Evolutionary conservation across 1,140 invertebrate species (phyloP), one percentile per base, ranked within the genome.

Genomic region (Archegozetes longisetosus): DNA sequence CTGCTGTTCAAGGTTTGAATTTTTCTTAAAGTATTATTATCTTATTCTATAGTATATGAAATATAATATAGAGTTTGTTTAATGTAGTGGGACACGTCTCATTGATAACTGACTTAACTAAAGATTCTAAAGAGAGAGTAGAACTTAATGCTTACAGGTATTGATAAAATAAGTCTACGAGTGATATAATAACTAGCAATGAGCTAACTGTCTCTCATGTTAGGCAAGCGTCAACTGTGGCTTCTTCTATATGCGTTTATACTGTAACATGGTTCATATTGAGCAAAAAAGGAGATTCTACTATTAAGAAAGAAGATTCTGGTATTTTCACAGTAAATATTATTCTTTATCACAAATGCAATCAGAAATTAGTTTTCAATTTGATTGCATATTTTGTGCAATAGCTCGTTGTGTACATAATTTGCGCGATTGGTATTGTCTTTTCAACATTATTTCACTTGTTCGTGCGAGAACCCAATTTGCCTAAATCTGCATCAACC

Each of bases 21-120:
- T 47, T 14, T n/a, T n/a, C n/a, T n/a, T n/a, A n/a, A n/a, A n/a
- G n/a, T n/a, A n/a, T n/a, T n/a, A n/a, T n/a, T n/a, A n/a, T n/a
- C n/a, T n/a, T n/a, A n/a, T n/a, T n/a, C n/a, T n/a, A n/a, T n/a
- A n/a, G n/a, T n/a, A n/a, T n/a, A n/a, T n/a, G n/a, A n/a, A n/a
- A n/a, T n/a, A n/a, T n/a, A n/a, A n/a, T n/a, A n/a, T n/a, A n/a
- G n/a, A n/a, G n/a, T n/a, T n/a, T n/a, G n/a, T n/a, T n/a, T n/a
- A n/a, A n/a, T 2, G 92, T 96, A 78, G 93, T 96, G 66, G 89
- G 89, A 24, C 92, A 97, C 74, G 75, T 97, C 49, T 85, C 90
- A 3, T 81, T 93, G 70, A 90, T 93, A 69, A 85, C 88, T 13
- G 79, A 82, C 53, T 76, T 90, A 52, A 65, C 63, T 47, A 59